Evolutionary conservation across 1,140 invertebrate species (phyloP).

Genomic region (Eumeta japonica): DNA sequence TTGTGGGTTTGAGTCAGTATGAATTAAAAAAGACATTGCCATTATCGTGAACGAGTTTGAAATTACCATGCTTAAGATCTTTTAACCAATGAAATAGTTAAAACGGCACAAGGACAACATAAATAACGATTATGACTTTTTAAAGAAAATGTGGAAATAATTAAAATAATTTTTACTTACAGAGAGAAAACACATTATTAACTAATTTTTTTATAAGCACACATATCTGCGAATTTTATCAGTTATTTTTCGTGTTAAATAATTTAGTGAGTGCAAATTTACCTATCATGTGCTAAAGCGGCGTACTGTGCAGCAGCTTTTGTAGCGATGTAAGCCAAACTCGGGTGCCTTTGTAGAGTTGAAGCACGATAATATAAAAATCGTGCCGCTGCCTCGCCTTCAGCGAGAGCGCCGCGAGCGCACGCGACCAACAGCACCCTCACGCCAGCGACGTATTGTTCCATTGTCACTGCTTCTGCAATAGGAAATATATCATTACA

Average conservation of each 20-base stretch:
- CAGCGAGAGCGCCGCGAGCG: conserved; percentile 58
- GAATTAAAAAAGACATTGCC: too few species aligned
- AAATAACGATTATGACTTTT: too few species aligned
- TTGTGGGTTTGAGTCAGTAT: too few species aligned
- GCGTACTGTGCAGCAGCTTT: conserved; percentile 61
- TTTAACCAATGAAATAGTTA: too few species aligned
- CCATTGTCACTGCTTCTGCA: conserved; percentile 47
- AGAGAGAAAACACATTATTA: not conserved
- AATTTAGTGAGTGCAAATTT: too few species aligned
- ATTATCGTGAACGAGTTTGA: too few species aligned
- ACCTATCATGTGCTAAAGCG: conserved; percentile 58
- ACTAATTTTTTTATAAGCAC: not conserved
- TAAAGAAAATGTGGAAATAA: too few species aligned
- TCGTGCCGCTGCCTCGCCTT: conserved; percentile 62
- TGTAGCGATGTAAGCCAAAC: conserved; percentile 60
- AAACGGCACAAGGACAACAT: too few species aligned
- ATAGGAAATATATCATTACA: not conserved
- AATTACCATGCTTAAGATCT: too few species aligned
- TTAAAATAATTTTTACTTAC: too few species aligned
- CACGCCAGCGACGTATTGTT: conserved; percentile 45
- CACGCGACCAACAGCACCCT: conserved; percentile 37
- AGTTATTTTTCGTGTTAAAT: too few species aligned
- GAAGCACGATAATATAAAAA: conserved; percentile 65
- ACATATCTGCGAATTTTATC: not conserved
- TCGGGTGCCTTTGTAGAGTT: conserved; percentile 60